phyloP scores from a whole-genome alignment of 2,888 invertebrate species.

The Psylliodes chrysocephalus region DNA sequence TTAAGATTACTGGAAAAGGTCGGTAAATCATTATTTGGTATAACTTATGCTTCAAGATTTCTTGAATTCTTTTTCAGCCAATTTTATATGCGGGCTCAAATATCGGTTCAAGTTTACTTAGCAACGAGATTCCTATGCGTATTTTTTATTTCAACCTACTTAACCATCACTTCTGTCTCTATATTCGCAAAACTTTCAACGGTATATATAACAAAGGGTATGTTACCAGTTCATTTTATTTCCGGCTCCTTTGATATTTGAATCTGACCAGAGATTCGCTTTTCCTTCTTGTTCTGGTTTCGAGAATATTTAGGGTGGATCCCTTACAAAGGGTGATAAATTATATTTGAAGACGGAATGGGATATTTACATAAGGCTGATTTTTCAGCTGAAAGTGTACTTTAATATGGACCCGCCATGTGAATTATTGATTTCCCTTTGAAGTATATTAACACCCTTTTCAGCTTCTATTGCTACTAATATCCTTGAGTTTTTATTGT shows the following conservation, averaged over 20 bases:
- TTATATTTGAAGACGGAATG: slow-evolving; percentile 17
- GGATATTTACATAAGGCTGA: slow-evolving; percentile 23
- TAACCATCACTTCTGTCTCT: background rate
- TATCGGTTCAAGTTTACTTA: too few relatives aligned
- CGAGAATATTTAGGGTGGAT: slow-evolving; percentile 17
- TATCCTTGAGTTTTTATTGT: too few relatives aligned
- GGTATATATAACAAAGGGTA: slow-evolving; percentile 14
- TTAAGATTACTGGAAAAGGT: too few relatives aligned
- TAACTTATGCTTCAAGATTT: too few relatives aligned
- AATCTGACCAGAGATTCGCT: slow-evolving; percentile 13
- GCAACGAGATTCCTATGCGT: background rate
- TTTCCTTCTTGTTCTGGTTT: slow-evolving; percentile 21
- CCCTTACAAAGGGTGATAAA: slow-evolving; percentile 23
- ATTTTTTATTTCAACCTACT: background rate
- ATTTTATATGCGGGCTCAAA: too few relatives aligned
- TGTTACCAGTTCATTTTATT: slow-evolving; percentile 24
- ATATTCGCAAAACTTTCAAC: background rate
- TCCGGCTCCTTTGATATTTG: slow-evolving; percentile 18
- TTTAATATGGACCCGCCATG: background rate
- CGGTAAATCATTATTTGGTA: too few relatives aligned
- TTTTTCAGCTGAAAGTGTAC: slow-evolving; percentile 17
- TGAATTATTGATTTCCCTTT: background rate
- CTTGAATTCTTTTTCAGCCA: too few relatives aligned
- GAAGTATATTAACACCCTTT: background rate
- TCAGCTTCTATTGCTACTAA: background rate